phyloP scores from a whole-genome alignment of 2,888 invertebrate species.

The Nasonia oneida region DNA sequence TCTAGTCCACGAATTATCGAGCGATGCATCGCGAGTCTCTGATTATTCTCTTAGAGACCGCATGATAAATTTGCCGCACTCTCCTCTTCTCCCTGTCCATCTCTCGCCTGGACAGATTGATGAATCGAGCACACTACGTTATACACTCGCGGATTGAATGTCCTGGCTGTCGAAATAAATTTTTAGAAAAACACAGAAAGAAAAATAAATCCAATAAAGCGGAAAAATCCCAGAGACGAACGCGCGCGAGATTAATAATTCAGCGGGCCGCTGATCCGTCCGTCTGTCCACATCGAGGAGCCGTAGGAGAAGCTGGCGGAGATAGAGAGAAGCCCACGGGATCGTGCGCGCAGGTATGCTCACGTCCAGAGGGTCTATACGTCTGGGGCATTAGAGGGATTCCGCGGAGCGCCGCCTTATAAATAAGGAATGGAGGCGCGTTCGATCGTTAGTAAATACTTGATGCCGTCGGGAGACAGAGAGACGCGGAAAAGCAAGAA shows the following conservation, averaged over 20 bases:
- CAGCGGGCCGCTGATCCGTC: constrained; percentile 29
- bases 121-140: too few relatives aligned
- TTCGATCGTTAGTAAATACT: constrained; percentile 57
- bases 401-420: constrained; percentile 17
- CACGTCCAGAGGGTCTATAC: neutral
- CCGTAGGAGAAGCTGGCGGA: neutral
- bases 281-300: neutral
- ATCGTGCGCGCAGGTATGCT: neutral
- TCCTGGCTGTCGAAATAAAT: neutral
- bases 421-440: constrained; percentile 33
- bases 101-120: too few relatives aligned
- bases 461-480: constrained; percentile 14
- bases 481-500: constrained; percentile 27
- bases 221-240: neutral
- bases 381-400: constrained; percentile 5
- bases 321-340: neutral
- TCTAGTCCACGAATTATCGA: constrained; percentile 25
- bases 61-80: neutral
- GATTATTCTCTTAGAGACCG: too few relatives aligned
- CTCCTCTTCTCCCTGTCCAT: neutral
- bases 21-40: constrained; percentile 10
- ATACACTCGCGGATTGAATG: neutral
- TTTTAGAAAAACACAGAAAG: neutral
- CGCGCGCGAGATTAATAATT: constrained; percentile 49
- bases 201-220: neutral